phyloP scores from a whole-genome alignment of 2,888 invertebrate genomes.

The Meta bourneti region DNA sequence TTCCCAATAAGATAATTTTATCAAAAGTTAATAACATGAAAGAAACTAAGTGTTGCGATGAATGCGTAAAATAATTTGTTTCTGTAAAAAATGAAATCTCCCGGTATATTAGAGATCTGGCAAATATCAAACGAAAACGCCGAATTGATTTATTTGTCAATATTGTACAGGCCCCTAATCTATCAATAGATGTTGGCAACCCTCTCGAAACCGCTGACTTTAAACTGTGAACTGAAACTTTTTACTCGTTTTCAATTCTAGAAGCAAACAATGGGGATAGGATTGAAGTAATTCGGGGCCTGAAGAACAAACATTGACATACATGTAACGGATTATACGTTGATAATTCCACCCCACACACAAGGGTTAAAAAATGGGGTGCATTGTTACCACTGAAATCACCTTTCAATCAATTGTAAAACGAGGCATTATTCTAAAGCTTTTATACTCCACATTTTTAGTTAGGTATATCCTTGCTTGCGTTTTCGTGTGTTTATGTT shows the following conservation, averaged over 20 bases:
- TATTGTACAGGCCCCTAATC: background rate
- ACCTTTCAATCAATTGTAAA: background rate
- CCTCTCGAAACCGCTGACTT: background rate
- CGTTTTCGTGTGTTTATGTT: no score
- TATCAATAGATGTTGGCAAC: background rate
- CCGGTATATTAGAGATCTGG: no score
- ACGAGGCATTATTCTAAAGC: conserved; percentile 2
- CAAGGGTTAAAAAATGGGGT: background rate
- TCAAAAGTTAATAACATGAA: no score
- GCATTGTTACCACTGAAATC: background rate
- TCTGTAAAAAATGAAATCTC: no score
- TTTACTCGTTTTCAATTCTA: conserved; percentile 16
- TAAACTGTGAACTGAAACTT: conserved; percentile 2
- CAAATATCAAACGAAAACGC: no score
- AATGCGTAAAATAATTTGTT: no score
- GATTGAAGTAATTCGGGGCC: conserved; percentile 24
- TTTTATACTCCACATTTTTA: background rate
- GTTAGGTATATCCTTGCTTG: no score
- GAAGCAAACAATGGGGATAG: conserved; percentile 19
- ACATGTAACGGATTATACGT: conserved; percentile 10
- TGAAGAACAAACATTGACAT: conserved; percentile 47
- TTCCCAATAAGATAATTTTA: no score
- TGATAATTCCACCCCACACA: conserved; percentile 13
- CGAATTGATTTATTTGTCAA: no score
- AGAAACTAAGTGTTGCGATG: no score